Base-by-base conservation (phyloP, 1,140 invertebrate genomes). In the Aphelenchoides besseyi region DNA sequence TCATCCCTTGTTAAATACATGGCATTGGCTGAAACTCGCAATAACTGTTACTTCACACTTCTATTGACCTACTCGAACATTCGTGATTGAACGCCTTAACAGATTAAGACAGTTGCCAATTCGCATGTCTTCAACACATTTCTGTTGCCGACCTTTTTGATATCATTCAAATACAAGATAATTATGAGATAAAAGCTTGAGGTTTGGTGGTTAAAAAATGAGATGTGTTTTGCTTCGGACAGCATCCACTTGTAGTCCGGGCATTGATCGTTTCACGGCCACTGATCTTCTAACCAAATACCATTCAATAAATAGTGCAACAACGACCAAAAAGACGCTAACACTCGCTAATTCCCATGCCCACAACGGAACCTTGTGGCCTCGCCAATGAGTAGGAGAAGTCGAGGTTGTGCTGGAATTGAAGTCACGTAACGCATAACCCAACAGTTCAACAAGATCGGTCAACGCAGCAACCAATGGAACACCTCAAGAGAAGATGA, bases 261-360 rank as follows among this genome's bases (percentile, higher is more conserved):
- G 30, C 52, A 28, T 30, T 12, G 69, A 72, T 32, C 73, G 74
- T 35, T 74, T 74, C 12, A 33, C 62, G 48, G 73, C 53, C 71
- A 41, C 61, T 71, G 18, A 71, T 41, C 76, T 54, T 52, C 75
- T 41, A 0, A 77, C 76, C 1, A 77, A 61, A 26, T 68, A 71
- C 76, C 76, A 78, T 59, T 78, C 76, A 16, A 74, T 48, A 16
- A 71, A 18, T 9, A 78, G 72, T 18, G 76, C 76, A 5, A 77
- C 12, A 5, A 74, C 63, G 1, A 79, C 71, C 18, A 79, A 62
- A n/a, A 33, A 36, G 23, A 66, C 48, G 32, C 71, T 69, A 8
- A 71, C 48, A 12, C 71, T 8, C 26, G 73, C 57, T 3, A 78
- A n/a, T 3, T 63, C 54, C 23, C 76, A 68, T 2, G 76, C 76